Evolutionary conservation across 2,888 invertebrate genomes (phyloP).

Genomic region (Drosophila eohydei): DNA sequence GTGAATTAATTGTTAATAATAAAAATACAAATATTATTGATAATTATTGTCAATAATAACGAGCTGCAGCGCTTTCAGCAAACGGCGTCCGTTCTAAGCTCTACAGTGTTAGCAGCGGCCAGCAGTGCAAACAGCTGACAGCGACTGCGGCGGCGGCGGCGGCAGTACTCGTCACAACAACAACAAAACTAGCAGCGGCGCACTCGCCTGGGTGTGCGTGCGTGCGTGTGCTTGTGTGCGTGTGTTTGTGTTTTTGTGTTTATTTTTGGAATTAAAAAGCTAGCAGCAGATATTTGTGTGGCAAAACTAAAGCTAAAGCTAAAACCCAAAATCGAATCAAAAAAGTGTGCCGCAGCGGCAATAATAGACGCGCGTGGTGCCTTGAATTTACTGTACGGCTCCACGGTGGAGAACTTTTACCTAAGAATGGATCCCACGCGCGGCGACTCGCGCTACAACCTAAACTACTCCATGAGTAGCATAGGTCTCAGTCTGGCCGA

Average conservation of each 20-base stretch:
- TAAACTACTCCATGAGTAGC: slow-evolving; percentile 91
- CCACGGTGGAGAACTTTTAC: slow-evolving; percentile 85
- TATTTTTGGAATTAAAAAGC: slow-evolving; percentile 78
- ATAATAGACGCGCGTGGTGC: slow-evolving; percentile 82
- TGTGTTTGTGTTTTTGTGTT: slow-evolving; percentile 63
- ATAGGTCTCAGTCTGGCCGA: slow-evolving; percentile 93
- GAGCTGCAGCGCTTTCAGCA: slow-evolving; percentile 34
- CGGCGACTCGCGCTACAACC: slow-evolving; percentile 95
- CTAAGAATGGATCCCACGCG: slow-evolving; percentile 93
- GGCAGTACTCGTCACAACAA: slow-evolving; percentile 9
- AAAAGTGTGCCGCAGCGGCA: slow-evolving; percentile 69
- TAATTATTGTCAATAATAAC: slow-evolving; percentile 5
- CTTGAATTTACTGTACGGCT: slow-evolving; percentile 78
- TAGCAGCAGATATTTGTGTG: slow-evolving; percentile 52
- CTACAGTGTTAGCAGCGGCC: slow-evolving; percentile 36
- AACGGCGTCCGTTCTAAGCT: slow-evolving; percentile 17
- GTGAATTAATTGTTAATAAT: slow-evolving; percentile 45
- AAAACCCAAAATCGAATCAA: slow-evolving; percentile 39
- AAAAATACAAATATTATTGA: slow-evolving; percentile 28
- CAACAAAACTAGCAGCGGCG: slow-evolving; percentile 17
- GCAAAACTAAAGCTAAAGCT: slow-evolving; percentile 56
- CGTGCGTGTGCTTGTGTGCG: slow-evolving; percentile 32
- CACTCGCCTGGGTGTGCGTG: slow-evolving; percentile 28
- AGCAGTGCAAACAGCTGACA: slow-evolving; percentile 60
- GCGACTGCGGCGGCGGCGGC: slow-evolving; percentile 22